Evolutionary conservation across 1,140 invertebrate species (phyloP), one percentile per base, ranked within the genome.

Genomic region (Drosophila ercepeae): DNA sequence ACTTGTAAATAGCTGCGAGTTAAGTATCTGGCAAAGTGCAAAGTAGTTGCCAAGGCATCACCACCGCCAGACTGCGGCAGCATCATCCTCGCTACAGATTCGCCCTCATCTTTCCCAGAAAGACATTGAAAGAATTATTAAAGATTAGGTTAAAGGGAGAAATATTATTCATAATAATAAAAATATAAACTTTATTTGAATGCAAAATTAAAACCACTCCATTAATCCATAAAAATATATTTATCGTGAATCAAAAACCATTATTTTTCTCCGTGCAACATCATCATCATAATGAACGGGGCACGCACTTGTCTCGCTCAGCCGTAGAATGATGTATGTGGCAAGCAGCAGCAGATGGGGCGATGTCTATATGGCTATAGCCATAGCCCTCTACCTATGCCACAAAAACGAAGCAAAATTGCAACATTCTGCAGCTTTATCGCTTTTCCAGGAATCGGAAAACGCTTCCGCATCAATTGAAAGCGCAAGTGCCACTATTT

Each of bases 1-100:
- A 89, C 86, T 89, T 89, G 86, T 89, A 89, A 89, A 89, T 89
- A 89, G 83, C 86, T 89, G 70, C 75, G 78, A 89, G 86, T 89
- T 89, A 89, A 89, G 81, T 89, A 89, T 89, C 86, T 89, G 86
- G 86, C 86, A 89, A 89, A 89, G 86, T 89, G 86, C 77, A 89
- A 89, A 89, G 77, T 89, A 89, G 81, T 89, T 89, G 86, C 77
- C 74, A 74, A 78, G 77, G 79, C 79, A 63, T 42, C 65, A 70
- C 46, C 75, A 45, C 39, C 75, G 41, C 39, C 58, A 60, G 32
- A 50, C 61, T 19, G 51, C 73, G 29, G 41, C 51, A 58, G 53
- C 36, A 36, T 36, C 63, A 49, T 46, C 53, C 27, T 42, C 59
- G 25, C 34, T 71, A 55, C 27, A 13, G 6, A n/a, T 32, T 13